Conservation (phyloP, 2,113 vertebrate genomes). For the Miniopterus natalensis region DNA sequence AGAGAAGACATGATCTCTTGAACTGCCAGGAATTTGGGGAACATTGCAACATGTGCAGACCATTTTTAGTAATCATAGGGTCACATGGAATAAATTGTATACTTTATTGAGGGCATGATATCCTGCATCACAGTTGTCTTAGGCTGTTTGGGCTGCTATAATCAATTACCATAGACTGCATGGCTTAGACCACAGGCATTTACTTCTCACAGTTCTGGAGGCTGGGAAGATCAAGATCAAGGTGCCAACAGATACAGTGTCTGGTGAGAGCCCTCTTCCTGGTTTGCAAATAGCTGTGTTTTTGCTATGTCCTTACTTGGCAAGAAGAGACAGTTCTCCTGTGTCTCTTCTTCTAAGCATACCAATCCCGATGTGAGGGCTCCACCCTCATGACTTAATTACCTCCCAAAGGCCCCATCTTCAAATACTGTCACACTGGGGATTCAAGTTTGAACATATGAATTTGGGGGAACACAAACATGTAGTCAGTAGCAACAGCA, state of each 20-base stretch:
- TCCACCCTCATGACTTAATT: neutral
- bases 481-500: neutral
- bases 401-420: neutral
- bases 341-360: neutral
- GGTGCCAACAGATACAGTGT: neutral
- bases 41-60: constrained; percentile 63
- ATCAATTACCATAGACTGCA: neutral
- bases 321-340: neutral
- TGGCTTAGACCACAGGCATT: neutral
- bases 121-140: constrained; percentile 66
- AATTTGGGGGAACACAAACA: neutral
- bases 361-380: neutral
- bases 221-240: neutral
- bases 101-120: constrained; percentile 62
- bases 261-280: neutral
- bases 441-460: neutral
- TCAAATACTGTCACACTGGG: neutral
- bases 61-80: constrained; percentile 20
- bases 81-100: constrained; percentile 68
- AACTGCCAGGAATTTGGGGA: neutral
- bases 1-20: neutral
- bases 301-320: neutral
- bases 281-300: neutral
- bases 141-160: neutral
- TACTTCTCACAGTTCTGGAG: neutral